Base-by-base conservation (phyloP, 2,888 invertebrate genomes). In the Hirtodrosophila trivittata region DNA sequence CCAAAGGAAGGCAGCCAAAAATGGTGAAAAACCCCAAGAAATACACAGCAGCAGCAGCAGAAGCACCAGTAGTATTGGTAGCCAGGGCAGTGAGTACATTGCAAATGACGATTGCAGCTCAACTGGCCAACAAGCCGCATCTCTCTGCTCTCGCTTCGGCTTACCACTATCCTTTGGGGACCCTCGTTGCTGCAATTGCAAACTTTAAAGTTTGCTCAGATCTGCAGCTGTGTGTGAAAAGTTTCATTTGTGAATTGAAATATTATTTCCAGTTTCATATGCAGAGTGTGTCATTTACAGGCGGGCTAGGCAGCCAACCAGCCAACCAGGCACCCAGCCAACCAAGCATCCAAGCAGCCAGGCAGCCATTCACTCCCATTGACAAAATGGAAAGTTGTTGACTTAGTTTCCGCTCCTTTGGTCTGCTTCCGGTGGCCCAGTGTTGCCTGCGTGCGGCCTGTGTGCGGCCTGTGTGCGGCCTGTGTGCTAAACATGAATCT, bases 161-260 rank as follows among this genome's bases (percentile, higher is more conserved):
- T 66, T 66, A 77, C 78, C 86, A 56, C 66, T 60, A 57, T 63
- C 52, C 83, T 62, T 75, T 62, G 66, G 86, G 76, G 66, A 62
- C 59, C 50, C 56, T 16, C 41, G 56, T 59, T 72, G 52, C 74
- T 60, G 69, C 68, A 67, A 54, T 64, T 73, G 76, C 66, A 69
- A 80, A 80, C 51, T 85, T 77, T 75, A 73, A 83, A 73, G 80
- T 78, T 78, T 78, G 60, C 66, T 54, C 58, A 35, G 45, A 67
- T 66, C 62, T 71, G 45, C 51, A 57, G 67, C 55, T 45, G 57
- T 52, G 83, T 81, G 66, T 65, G 52, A 69, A 80, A 86, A 83
- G 80, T 80, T 86, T 82, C 86, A 83, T 86, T 82, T 85, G 78
- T 69, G 86, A 75, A 80, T 85, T 80, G 80, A 77, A 84, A 86